Evolutionary conservation across 2,888 invertebrate species (phyloP).

Genomic region (Drosophila koepferae): DNA sequence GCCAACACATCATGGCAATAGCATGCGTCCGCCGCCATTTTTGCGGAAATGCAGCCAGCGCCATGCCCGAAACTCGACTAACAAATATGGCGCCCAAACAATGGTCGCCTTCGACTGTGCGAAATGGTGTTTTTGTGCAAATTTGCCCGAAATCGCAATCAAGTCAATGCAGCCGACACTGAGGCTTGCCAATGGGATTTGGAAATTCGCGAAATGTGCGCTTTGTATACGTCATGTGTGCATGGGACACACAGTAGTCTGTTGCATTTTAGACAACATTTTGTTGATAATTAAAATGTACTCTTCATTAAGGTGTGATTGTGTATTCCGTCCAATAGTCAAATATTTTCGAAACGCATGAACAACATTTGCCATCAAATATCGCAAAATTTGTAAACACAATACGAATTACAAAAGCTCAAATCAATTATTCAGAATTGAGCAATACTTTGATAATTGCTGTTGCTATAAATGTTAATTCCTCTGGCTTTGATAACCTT

Average conservation of each 20-base stretch:
- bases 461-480: neutral
- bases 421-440: neutral
- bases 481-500: too few relatives aligned
- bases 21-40: constrained; percentile 70
- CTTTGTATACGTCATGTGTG: neutral
- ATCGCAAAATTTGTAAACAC: neutral
- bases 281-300: constrained; percentile 61
- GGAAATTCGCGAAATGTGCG: neutral
- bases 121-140: constrained; percentile 64
- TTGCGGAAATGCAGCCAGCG: constrained; percentile 63
- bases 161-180: constrained; percentile 16
- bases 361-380: neutral
- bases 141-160: constrained; percentile 62
- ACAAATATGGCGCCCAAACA: constrained; percentile 69
- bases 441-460: neutral
- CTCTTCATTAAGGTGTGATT: constrained; percentile 73
- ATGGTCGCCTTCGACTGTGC: constrained; percentile 37
- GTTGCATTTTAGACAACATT: constrained; percentile 53
- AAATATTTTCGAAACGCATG: neutral
- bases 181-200: constrained; percentile 1
- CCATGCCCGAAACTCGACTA: constrained; percentile 38
- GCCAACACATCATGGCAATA: constrained; percentile 75
- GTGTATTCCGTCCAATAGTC: constrained; percentile 16
- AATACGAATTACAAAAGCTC: neutral
- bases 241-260: constrained; percentile 17